Percentiles rank a stretch among this genome's conserved stretches.
Conservation (phyloP, 2,113 vertebrate genomes). For the Alexandromys fortis region DNA sequence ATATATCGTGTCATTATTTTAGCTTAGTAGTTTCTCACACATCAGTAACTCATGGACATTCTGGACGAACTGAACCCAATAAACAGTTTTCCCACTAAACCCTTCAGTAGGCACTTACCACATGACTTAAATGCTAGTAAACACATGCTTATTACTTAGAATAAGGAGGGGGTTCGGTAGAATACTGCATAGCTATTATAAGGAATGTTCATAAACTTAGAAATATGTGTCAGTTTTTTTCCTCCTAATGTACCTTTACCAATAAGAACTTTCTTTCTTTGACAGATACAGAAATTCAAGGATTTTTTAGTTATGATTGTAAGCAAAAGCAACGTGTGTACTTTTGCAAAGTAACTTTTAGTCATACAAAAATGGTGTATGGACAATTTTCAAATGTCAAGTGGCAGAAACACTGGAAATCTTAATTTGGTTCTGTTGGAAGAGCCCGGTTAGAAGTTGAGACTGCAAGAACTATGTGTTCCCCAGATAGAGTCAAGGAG, state of each 20-base stretch:
- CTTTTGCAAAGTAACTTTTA: constrained; percentile 42
- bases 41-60: constrained; percentile 3
- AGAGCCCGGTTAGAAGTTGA: constrained; percentile 57
- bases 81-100: constrained; percentile 22
- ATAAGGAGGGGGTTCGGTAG: neutral
- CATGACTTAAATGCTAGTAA: neutral
- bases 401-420: constrained; percentile 32
- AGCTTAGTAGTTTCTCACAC: neutral
- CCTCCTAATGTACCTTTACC: neutral
- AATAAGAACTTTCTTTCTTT: neutral
- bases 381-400: constrained; percentile 69
- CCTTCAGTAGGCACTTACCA: neutral
- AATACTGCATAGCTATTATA: constrained; percentile 13
- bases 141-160: neutral
- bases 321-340: constrained; percentile 37
- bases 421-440: constrained; percentile 63
- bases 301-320: constrained; percentile 21
- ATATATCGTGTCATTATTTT: neutral
- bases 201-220: neutral
- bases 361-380: constrained; percentile 19
- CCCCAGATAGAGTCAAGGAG: constrained; percentile 53
- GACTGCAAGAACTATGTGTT: constrained; percentile 24
- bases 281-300: constrained; percentile 27
- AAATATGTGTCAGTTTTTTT: neutral
- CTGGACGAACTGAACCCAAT: neutral